These are phyloP conservation scores for Oreonectes daqikongensis DNA, from an alignment of 2,797 vertebrate genomes.

Conservation along the genomic window DNA sequence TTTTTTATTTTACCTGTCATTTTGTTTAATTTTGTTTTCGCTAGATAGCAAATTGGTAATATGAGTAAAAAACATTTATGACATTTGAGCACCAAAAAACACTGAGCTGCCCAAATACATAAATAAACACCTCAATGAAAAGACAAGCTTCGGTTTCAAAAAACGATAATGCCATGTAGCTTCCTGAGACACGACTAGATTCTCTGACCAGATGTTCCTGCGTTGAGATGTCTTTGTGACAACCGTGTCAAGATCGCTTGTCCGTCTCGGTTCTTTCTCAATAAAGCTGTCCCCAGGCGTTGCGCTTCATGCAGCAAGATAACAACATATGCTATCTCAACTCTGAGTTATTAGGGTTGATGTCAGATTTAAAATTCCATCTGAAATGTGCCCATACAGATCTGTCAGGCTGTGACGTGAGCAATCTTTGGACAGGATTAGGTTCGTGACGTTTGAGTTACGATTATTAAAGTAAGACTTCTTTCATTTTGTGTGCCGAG, in stretches of 20 bases:
- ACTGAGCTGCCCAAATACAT: neutral
- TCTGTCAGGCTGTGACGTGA: neutral
- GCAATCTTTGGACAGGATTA: neutral
- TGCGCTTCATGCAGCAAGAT: conserved; percentile 10
- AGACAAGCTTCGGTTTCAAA: neutral
- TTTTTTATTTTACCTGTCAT: too few relatives aligned
- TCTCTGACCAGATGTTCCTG: neutral
- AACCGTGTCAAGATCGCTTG: neutral
- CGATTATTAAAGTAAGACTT: conserved; percentile 1
- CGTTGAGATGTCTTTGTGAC: neutral
- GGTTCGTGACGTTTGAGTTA: conserved; percentile 13
- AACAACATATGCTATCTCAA: conserved; percentile 19
- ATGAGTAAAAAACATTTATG: too few relatives aligned
- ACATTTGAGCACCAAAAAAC: too few relatives aligned
- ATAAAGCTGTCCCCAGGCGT: conserved; percentile 26
- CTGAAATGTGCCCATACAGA: neutral
- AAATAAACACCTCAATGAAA: neutral
- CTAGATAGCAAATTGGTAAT: too few relatives aligned
- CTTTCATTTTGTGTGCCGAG: neutral
- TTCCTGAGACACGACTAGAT: neutral
- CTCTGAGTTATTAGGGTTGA: conserved; percentile 10
- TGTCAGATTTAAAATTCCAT: neutral
- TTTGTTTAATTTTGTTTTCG: too few relatives aligned
- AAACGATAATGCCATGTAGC: neutral
- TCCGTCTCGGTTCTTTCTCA: conserved; percentile 15